A percentile compares a stretch with the other conserved stretches of the same genome.
Conservation (phyloP, 2,888 invertebrate species). For the Pogonocherus hispidulus region DNA sequence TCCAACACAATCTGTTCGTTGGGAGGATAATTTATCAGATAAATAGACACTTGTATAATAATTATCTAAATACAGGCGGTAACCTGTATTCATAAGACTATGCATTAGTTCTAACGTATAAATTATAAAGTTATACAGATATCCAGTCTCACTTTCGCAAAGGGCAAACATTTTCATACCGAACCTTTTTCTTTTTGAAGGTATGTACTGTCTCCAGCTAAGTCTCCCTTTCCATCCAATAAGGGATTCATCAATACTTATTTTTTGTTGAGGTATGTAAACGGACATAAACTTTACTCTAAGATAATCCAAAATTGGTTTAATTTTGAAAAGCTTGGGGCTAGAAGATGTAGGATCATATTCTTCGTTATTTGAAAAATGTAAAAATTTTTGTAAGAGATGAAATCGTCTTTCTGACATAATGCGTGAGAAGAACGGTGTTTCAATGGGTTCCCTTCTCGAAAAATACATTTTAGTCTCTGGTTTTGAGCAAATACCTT, state of each 20-base stretch:
- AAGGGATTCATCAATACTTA: slow-evolving; percentile 35
- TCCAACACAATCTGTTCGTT: not conserved
- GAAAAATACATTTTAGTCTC: too few species aligned
- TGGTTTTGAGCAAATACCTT: too few species aligned
- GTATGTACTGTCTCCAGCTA: slow-evolving; percentile 37
- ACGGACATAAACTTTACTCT: slow-evolving; percentile 33
- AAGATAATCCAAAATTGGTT: slow-evolving; percentile 30
- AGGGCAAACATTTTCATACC: slow-evolving; percentile 36
- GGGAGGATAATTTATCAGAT: not conserved
- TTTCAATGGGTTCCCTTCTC: too few species aligned
- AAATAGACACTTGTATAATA: not conserved
- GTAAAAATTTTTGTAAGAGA: not conserved
- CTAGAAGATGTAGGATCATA: not conserved
- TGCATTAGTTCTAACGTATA: not conserved
- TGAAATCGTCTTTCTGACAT: too few species aligned
- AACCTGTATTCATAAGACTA: not conserved
- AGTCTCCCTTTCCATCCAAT: slow-evolving; percentile 31
- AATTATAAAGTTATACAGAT: not conserved
- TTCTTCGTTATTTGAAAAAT: not conserved
- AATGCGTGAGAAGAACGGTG: too few species aligned
- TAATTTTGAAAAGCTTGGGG: slow-evolving; percentile 4
- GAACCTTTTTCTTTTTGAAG: slow-evolving; percentile 37
- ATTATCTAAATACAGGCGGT: not conserved
- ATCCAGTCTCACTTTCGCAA: slow-evolving; percentile 6
- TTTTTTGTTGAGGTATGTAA: slow-evolving; percentile 29